A percentile compares a stretch with the other conserved stretches of the same genome.
phyloP scores from a whole-genome alignment of 2,888 invertebrate species.

The Melipona bicolor region DNA sequence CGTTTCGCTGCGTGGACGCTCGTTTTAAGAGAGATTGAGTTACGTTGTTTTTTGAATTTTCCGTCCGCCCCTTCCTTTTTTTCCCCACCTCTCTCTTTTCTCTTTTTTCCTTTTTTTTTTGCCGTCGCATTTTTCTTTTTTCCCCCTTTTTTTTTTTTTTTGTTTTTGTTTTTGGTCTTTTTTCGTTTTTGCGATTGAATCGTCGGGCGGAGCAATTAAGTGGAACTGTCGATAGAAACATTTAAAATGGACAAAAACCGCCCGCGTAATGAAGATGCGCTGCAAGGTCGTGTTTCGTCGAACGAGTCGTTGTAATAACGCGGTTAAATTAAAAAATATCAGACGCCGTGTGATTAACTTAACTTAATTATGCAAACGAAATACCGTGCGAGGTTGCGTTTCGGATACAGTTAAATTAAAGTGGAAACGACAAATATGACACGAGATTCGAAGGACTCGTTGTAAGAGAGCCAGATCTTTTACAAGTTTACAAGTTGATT shows the following conservation, averaged over 20 bases:
- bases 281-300: not conserved
- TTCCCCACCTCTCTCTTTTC: not conserved
- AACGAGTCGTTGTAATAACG: not conserved
- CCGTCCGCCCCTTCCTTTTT: conserved; percentile 16
- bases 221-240: conserved; percentile 34
- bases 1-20: conserved; percentile 52
- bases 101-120: not conserved
- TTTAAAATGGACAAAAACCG: conserved; percentile 14
- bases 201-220: conserved; percentile 26
- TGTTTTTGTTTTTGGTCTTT: not conserved
- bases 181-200: conserved; percentile 32
- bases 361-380: not conserved
- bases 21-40: conserved; percentile 56
- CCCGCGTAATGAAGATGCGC: conserved; percentile 31
- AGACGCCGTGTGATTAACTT: not conserved
- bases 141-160: conserved; percentile 5
- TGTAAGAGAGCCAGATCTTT: too few relatives aligned
- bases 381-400: not conserved
- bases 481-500: too few relatives aligned
- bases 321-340: not conserved
- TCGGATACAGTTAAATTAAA: not conserved
- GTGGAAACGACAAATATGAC: too few relatives aligned
- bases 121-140: not conserved
- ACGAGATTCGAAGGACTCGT: too few relatives aligned
- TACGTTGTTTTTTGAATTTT: conserved; percentile 54